Conservation (phyloP, 2,113 vertebrate species). For the Benitochromis conjunctus region DNA sequence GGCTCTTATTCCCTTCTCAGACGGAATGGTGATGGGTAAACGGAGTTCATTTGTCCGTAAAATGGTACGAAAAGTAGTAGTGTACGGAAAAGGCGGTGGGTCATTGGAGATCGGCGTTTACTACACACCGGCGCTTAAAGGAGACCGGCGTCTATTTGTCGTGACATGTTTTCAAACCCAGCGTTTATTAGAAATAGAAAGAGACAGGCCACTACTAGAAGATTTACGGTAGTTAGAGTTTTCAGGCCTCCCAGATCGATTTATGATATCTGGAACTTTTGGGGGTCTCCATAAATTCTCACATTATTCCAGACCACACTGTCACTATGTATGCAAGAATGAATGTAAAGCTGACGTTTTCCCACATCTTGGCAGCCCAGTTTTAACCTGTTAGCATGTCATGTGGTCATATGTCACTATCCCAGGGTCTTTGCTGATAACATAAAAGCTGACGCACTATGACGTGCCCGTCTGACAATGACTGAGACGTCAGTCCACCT, state of each 20-base stretch:
- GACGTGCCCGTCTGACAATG: neutral
- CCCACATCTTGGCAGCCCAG: neutral
- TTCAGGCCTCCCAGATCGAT: neutral
- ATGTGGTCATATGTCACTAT: neutral
- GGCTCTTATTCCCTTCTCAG: no score
- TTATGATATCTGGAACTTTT: neutral
- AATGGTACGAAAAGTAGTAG: no score
- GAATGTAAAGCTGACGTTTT: neutral
- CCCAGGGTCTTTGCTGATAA: neutral
- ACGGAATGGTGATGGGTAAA: no score
- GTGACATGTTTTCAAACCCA: no score
- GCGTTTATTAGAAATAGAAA: no score
- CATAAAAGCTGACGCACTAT: neutral
- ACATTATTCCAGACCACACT: fast-evolving
- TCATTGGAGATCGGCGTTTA: no score
- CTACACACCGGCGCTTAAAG: no score
- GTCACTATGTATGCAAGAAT: neutral
- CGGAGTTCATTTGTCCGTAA: no score
- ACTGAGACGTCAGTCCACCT: neutral
- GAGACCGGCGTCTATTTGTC: no score
- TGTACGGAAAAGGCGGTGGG: no score
- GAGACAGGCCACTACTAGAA: no score
- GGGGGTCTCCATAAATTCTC: neutral
- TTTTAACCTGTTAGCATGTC: neutral
- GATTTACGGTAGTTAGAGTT: neutral